Conservation (phyloP, 1,140 invertebrate species). For the Radopholus similis region DNA sequence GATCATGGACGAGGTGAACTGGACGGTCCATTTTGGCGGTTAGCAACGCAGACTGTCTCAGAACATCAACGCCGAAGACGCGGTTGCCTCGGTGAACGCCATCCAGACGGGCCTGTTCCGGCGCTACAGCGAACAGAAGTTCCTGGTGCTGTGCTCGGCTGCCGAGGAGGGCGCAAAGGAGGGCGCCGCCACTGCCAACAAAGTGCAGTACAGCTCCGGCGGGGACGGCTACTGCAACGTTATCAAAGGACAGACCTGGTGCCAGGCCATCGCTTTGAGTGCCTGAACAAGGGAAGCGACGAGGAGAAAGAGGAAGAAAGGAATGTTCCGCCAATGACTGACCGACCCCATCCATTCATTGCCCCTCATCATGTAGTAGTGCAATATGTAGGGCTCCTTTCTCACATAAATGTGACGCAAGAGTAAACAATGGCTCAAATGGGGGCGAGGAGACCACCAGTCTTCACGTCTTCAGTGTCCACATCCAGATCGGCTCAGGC, state of each 20-base stretch:
- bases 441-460: too few relatives aligned
- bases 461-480: too few relatives aligned
- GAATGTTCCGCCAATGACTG: too few relatives aligned
- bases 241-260: slow-evolving; percentile 3
- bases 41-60: neutral
- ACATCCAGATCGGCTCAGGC: too few relatives aligned
- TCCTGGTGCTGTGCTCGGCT: neutral
- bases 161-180: neutral
- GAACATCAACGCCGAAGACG: slow-evolving; percentile 11
- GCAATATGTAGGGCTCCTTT: too few relatives aligned
- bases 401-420: too few relatives aligned
- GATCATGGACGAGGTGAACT: slow-evolving; percentile 4
- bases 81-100: neutral
- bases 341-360: too few relatives aligned
- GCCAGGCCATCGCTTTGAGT: slow-evolving; percentile 7
- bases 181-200: neutral
- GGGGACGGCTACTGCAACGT: slow-evolving; percentile 14
- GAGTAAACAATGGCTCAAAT: too few relatives aligned
- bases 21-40: neutral
- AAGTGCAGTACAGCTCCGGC: slow-evolving; percentile 13
- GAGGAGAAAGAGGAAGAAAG: too few relatives aligned
- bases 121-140: neutral
- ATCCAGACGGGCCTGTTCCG: neutral
- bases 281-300: neutral
- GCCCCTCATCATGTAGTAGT: too few relatives aligned